phyloP scores from a whole-genome alignment of 1,140 invertebrate genomes.

The Pseudomyrmex concolor region DNA sequence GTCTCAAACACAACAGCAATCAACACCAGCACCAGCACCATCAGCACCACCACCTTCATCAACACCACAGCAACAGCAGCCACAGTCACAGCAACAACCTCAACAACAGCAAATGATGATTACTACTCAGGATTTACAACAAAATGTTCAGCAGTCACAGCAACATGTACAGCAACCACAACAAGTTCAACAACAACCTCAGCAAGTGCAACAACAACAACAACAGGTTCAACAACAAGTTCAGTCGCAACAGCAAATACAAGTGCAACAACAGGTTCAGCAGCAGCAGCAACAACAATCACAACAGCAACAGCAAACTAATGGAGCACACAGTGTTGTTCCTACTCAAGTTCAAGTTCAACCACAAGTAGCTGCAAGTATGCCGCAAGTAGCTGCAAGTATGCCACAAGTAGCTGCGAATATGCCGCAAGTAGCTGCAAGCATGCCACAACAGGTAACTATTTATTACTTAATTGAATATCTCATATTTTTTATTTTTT shows the following conservation, averaged over 20 bases:
- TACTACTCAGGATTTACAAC: constrained; percentile 80
- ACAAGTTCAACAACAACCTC: constrained; percentile 83
- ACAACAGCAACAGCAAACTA: constrained; percentile 81
- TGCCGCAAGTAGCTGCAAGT: constrained; percentile 83
- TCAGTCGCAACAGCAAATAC: constrained; percentile 74
- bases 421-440: constrained; percentile 84
- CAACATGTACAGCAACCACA: constrained; percentile 84
- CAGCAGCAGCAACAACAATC: constrained; percentile 81
- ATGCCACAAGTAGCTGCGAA: constrained; percentile 60
- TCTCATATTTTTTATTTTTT: constrained; percentile 4
- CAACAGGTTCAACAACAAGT: constrained; percentile 77
- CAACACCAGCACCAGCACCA: constrained; percentile 51
- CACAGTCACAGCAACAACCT: constrained; percentile 68
- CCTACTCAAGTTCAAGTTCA: constrained; percentile 84
- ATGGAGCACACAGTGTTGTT: constrained; percentile 81
- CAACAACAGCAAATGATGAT: constrained; percentile 83
- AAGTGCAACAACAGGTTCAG: constrained; percentile 79
- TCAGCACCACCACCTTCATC: constrained; percentile 76
- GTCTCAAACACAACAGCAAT: constrained; percentile 73
- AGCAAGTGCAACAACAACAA: constrained; percentile 56
- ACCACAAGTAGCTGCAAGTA: constrained; percentile 84
- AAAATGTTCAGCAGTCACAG: constrained; percentile 85
- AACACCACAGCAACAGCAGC: constrained; percentile 71
- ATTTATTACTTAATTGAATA: not conserved
- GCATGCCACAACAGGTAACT: constrained; percentile 85